Evolutionary conservation across 2,797 vertebrate species (phyloP).

Genomic region (Dromococcyx pavoninus): DNA sequence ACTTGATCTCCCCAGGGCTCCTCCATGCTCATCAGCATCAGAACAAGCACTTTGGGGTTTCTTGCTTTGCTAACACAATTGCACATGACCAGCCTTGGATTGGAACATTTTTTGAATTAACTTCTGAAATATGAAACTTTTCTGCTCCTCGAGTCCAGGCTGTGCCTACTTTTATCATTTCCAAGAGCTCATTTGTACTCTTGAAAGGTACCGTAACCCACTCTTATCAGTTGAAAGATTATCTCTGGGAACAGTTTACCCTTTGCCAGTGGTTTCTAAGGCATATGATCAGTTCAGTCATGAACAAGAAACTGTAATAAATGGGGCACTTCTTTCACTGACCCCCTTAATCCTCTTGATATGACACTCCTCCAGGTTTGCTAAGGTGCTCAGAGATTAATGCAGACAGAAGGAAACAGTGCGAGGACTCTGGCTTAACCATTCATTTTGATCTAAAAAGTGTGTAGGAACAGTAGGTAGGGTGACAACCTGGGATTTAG

Average conservation of each 20-base stretch:
- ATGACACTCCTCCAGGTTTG: background rate
- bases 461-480: background rate
- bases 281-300: background rate
- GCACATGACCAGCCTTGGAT: background rate
- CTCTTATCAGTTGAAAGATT: background rate
- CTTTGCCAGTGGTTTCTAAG: background rate
- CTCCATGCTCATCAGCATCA: background rate
- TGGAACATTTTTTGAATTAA: background rate
- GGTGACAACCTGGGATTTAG: constrained; percentile 30
- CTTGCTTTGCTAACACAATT: background rate
- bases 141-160: background rate
- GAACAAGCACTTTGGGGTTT: background rate
- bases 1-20: background rate
- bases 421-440: background rate
- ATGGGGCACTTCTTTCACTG: background rate
- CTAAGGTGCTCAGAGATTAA: background rate
- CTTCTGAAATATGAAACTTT: background rate
- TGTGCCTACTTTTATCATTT: background rate
- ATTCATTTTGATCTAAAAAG: constrained; percentile 26
- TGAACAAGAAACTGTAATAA: background rate
- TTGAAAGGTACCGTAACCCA: background rate
- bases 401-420: background rate
- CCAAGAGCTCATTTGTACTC: background rate
- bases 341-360: background rate
- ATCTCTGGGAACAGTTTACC: background rate